phyloP scores from a whole-genome alignment of 2,888 invertebrate genomes.

The Phoronis australis region DNA sequence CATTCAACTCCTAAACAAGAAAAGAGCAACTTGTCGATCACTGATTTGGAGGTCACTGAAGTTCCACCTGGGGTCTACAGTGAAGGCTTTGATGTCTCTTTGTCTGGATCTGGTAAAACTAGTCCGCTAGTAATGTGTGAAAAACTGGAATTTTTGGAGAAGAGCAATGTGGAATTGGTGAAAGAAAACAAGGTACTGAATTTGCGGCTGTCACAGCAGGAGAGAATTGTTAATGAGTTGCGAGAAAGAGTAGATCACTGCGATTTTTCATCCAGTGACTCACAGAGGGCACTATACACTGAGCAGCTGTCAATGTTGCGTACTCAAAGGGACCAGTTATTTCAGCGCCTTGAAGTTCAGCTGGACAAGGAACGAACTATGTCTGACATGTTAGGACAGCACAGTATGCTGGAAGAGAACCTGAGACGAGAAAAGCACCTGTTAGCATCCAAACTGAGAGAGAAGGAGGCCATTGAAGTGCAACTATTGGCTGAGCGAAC shows the following conservation, averaged over 20 bases:
- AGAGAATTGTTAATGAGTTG: constrained; percentile 27
- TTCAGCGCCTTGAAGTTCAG: constrained; percentile 24
- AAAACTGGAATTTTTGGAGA: too few relatives aligned
- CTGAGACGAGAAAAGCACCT: constrained; percentile 31
- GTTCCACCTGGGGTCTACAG: too few relatives aligned
- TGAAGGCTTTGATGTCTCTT: too few relatives aligned
- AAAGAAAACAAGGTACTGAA: constrained; percentile 31
- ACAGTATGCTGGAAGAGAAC: constrained; percentile 26
- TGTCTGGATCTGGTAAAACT: too few relatives aligned
- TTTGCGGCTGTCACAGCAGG: constrained; percentile 31
- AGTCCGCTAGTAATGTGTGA: too few relatives aligned
- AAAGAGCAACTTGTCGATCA: too few relatives aligned
- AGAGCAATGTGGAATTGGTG: too few relatives aligned
- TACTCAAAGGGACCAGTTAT: constrained; percentile 32
- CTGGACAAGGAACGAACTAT: constrained; percentile 21
- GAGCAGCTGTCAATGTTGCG: constrained; percentile 33
- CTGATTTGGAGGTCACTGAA: too few relatives aligned
- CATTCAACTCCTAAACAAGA: too few relatives aligned
- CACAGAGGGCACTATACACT: too few relatives aligned
- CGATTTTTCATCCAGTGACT: constrained; percentile 15
- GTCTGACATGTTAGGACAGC: constrained; percentile 24
- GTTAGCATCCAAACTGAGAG: constrained; percentile 26
- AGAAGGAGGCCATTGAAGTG: constrained; percentile 27
- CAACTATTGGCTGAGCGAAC: constrained; percentile 26
- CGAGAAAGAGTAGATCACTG: constrained; percentile 20